phyloP scores from a whole-genome alignment of 2,113 vertebrate species.

The Mesocricetus auratus region DNA sequence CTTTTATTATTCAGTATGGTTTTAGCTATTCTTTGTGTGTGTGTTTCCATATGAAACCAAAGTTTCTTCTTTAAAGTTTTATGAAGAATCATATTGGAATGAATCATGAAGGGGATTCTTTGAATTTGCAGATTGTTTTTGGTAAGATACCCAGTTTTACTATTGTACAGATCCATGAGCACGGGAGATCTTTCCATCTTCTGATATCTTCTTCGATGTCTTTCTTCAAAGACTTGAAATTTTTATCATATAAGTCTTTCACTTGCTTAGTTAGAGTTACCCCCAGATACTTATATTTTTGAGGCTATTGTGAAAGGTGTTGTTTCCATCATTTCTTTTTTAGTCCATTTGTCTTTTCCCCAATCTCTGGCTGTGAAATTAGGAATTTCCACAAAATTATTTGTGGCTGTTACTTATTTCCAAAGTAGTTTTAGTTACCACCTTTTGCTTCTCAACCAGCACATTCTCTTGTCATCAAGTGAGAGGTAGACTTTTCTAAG shows the following conservation, averaged over 20 bases:
- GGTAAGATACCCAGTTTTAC: not conserved
- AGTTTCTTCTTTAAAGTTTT: too few species aligned
- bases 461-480: not conserved
- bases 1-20: not conserved
- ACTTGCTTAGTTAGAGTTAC: not conserved
- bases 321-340: not conserved
- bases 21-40: not conserved
- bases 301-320: not conserved
- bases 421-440: not conserved
- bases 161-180: not conserved
- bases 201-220: not conserved
- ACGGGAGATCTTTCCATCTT: too few species aligned
- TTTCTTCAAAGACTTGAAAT: not conserved
- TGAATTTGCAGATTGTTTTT: not conserved
- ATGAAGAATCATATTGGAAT: not conserved
- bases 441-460: not conserved
- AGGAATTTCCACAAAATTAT: not conserved
- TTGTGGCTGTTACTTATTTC: not conserved
- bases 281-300: not conserved
- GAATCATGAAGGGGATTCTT: not conserved
- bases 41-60: not conserved
- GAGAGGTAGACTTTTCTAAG: not conserved
- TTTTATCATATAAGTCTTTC: not conserved
- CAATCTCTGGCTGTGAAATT: not conserved
- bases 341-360: not conserved